Evolutionary conservation across 2,888 invertebrate genomes (phyloP), one percentile per base, ranked within the genome.

Genomic region (Ormyrus pomaceus): DNA sequence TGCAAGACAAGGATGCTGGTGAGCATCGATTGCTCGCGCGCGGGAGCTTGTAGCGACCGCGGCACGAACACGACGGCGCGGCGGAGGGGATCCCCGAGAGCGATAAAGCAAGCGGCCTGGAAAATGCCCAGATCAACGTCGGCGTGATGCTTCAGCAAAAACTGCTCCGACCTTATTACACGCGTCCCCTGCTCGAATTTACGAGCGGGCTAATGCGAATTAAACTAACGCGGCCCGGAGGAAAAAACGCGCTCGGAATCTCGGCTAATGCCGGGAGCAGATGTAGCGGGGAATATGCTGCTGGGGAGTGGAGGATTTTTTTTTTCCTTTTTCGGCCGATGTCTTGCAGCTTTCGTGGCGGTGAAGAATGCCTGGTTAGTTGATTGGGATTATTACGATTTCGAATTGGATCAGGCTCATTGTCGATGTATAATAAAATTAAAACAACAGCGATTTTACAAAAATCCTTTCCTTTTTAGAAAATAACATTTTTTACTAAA

Each of bases 51-150:
- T 55, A 10, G 8, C 8, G 9, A 19, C 48, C 46, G 19, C 5
- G 13, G n/a, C 46, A 64, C 62, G 68, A 56, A 45, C 58, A 45
- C 56, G 55, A 19, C 11, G 13, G 61, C 46, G 79, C 34, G 73
- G 6, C 85, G 86, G 87, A 87, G 34, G 10, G n/a, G 19, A 13
- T 34, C 48, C 48, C 13, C 46, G 8, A n/a, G 84, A 86, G 85
- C 85, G 87, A 88, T 88, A 88, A 89, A 88, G 84, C 88, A 88
- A 88, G 88, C 88, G 86, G 88, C 86, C 88, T 87, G 89, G 89
- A 89, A 89, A 89, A 89, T 89, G 85, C 86, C 77, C 64, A 88
- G 89, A 89, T 89, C 89, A 89, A 87, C 85, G 86, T 62, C 9
- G 85, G 86, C 86, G 87, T 53, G 19, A 51, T 88, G 88, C 88